Evolutionary conservation across 2,797 vertebrate species (phyloP), one percentile per base, ranked within the genome.

Genomic region (Emys orbicularis): DNA sequence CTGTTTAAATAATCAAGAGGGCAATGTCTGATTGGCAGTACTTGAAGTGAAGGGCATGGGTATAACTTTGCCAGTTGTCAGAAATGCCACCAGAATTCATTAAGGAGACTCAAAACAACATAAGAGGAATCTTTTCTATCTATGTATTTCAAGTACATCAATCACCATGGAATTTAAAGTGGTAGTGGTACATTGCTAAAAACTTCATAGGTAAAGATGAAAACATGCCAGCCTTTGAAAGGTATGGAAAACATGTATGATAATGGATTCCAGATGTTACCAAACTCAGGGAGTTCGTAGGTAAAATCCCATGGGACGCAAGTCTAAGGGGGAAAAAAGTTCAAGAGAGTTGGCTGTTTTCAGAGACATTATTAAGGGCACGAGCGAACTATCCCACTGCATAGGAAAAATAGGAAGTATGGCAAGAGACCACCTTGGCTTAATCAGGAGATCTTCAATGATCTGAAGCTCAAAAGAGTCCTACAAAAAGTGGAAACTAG

Each of bases 1-100:
- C 41, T 91, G 9, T 65, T 52, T 0, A 0, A 56, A 18, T 7
- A 79, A 34, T 53, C 19, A 57, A 57, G 90, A 88, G 50, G 72
- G n/a, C 3, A 83, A 74, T 83, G 6, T 50, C 59, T 93, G 19
- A 92, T 59, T 21, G 27, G 23, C n/a, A 12, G 29, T 57, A 65
- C 27, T 83, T 90, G 49, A 81, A 5, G 8, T 56, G 53, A 90
- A 94, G 61, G 80, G 74, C 8, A 13, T 3, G 74, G 27, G 9
- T 41, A 77, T 11, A 81, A 85, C 79, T 87, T 56, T 81, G 5
- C 9, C 29, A 19, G 16, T 23, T 90, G 50, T 50, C 16, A 4
- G 29, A 83, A 86, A 27, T 54, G 13, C 11, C 56, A 79, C 23
- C 72, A 52, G 81, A 94, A 77, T 59, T 85, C n/a, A 34, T 21